Evolutionary conservation across 2,797 vertebrate genomes (phyloP), one percentile per base, ranked within the genome.

Genomic region (Myoxocephalus aenaeus): DNA sequence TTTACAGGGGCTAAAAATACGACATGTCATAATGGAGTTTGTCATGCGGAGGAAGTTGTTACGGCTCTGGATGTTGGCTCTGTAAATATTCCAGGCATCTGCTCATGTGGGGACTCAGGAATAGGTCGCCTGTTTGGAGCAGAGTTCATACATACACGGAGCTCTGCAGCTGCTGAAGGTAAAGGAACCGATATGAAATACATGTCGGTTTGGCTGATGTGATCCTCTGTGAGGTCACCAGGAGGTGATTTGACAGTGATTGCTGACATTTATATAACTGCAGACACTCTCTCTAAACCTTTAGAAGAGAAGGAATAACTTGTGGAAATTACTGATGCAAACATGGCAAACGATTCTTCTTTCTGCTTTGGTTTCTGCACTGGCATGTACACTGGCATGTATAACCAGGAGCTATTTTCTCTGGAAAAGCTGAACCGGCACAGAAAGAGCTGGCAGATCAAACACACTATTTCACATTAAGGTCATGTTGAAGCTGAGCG

Each of bases 31-130:
- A 83, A 89, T 86, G 72, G 79, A 82, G 83, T 87, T 86, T 86
- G 84, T 88, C 80, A 86, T 73, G 82, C 54, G 59, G 86, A 87
- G 86, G 87, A 90, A 86, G 90, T 81, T 73, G 75, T 81, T 84
- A 73, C 67, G 76, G 69, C 46, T 53, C 82, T 82, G 77, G 72
- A 87, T 69, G 75, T 85, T 85, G 84, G 82, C 86, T 87, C 4
- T 3, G 85, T 83, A 81, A 86, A 91, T 83, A 81, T 73, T 75
- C 79, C 80, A 82, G 78, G 85, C 70, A 80, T 66, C 80, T 77
- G 75, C 82, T 81, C 79, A 82, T 63, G 67, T 22, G 67, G 77
- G 61, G 73, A 77, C 27, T 67, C 48, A 59, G 81, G 74, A 59
- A 77, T 77, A 73, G 65, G 62, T 65, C 7, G 65, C 68, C 64